phyloP scores from a whole-genome alignment of 2,888 invertebrate genomes.

The Xestia sexstrigata region DNA sequence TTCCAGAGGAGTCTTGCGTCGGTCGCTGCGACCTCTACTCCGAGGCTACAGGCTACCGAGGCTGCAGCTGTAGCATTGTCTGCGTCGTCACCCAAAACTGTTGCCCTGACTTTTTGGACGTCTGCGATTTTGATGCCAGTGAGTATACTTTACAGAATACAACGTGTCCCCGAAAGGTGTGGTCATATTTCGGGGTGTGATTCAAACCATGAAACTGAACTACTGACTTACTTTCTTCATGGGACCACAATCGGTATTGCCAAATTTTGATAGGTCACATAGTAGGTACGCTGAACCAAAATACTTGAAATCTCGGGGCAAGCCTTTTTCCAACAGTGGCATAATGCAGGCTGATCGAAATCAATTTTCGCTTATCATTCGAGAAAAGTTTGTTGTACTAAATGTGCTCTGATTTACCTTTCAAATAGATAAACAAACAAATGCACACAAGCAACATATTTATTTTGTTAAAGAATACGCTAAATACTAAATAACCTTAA shows the following conservation, averaged over 20 bases:
- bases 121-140: conserved; percentile 84
- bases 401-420: background rate
- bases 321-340: background rate
- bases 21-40: conserved; percentile 82
- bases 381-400: background rate
- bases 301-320: background rate
- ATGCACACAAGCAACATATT: background rate
- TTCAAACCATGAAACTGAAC: too few relatives aligned
- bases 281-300: background rate
- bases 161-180: background rate
- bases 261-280: too few relatives aligned
- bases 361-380: background rate
- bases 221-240: too few relatives aligned
- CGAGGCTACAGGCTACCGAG: conserved; percentile 9
- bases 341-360: background rate
- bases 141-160: background rate
- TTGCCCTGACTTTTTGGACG: conserved; percentile 92
- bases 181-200: too few relatives aligned
- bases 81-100: conserved; percentile 91
- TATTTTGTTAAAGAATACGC: too few relatives aligned
- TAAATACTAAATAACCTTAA: too few relatives aligned
- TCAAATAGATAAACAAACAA: background rate
- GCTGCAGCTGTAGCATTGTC: conserved; percentile 91
- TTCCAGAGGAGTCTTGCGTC: conserved; percentile 86
- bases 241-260: too few relatives aligned